Evolutionary conservation across 2,113 vertebrate species (phyloP).

Genomic region (Coptodon rendalli): DNA sequence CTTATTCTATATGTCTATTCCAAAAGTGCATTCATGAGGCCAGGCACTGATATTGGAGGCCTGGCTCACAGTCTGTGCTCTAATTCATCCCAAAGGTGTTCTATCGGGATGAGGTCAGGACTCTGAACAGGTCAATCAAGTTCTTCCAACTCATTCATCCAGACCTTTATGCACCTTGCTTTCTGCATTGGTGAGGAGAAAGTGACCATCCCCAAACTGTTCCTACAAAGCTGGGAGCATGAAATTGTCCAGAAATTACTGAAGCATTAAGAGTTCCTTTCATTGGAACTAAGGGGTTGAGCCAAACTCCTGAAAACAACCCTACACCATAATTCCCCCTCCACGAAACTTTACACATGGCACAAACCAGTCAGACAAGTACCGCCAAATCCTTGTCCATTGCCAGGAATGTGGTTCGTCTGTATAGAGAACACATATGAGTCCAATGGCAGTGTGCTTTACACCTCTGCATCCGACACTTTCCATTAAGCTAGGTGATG

Average conservation of each 20-base stretch:
- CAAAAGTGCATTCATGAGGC: background rate
- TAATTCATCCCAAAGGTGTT: background rate
- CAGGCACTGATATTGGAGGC: background rate
- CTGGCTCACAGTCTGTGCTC: background rate
- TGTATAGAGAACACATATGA: background rate
- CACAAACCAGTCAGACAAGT: background rate
- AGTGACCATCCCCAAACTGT: background rate
- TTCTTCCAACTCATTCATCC: background rate
- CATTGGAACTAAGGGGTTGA: background rate
- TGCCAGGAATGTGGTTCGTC: background rate
- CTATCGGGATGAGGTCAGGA: background rate
- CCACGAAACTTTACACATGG: background rate
- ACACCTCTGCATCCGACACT: background rate
- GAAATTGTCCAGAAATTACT: background rate
- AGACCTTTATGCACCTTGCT: background rate
- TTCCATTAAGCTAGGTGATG: background rate
- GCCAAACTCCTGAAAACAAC: fast-evolving
- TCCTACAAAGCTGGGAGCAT: background rate
- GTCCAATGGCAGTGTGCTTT: background rate
- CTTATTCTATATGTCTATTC: background rate
- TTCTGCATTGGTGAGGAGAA: background rate
- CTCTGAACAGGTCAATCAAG: background rate
- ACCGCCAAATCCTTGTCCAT: background rate
- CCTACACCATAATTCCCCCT: background rate
- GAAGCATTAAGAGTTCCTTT: background rate